Conservation (phyloP, 2,797 vertebrate genomes). For the Eulemur rubriventer region DNA sequence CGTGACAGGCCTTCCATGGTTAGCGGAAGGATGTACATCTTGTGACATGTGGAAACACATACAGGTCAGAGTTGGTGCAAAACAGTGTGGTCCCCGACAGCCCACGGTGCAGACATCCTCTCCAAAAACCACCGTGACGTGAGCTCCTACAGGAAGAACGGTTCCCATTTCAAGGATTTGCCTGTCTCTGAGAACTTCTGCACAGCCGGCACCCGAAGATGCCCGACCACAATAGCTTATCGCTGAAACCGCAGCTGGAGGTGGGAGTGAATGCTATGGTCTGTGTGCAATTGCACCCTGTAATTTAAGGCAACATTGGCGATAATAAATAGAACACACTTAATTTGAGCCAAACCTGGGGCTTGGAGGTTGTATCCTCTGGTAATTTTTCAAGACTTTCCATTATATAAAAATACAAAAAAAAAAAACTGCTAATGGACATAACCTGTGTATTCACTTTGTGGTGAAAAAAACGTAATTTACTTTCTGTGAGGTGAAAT, state of each 20-base stretch:
- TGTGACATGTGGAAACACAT: accelerated
- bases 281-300: too few species aligned
- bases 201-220: too few species aligned
- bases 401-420: background rate
- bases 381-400: background rate
- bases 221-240: accelerated
- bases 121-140: accelerated
- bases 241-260: accelerated
- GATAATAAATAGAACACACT: background rate
- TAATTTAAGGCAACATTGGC: accelerated
- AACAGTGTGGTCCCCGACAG: accelerated
- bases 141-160: background rate
- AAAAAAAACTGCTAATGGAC: background rate
- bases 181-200: too few species aligned
- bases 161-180: background rate
- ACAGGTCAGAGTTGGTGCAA: background rate
- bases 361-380: background rate
- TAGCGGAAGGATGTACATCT: background rate
- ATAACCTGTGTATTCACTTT: accelerated
- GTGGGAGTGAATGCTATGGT: accelerated
- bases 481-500: background rate
- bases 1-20: too few species aligned
- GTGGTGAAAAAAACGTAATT: background rate
- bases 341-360: background rate
- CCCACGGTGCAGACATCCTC: accelerated